A percentile compares a stretch with the other conserved stretches of the same genome.
Evolutionary conservation across 2,113 vertebrate genomes (phyloP).

Genomic region (Centropus unirufus): DNA sequence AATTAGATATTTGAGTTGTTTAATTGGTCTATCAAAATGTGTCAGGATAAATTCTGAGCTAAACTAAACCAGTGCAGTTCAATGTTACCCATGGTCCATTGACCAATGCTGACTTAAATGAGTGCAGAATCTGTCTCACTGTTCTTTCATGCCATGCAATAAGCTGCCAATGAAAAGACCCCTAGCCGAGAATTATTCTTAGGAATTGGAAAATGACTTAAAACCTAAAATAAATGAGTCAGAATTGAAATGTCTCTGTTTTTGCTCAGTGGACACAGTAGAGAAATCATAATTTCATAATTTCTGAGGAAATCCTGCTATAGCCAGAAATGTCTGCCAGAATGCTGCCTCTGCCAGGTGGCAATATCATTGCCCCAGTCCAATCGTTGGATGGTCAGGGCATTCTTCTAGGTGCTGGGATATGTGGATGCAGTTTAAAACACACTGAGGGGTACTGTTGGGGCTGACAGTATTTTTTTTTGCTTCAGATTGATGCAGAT

Average conservation of each 20-base stretch:
- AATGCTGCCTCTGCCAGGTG: not conserved
- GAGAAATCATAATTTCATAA: not conserved
- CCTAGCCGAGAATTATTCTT: not conserved
- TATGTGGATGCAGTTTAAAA: not conserved
- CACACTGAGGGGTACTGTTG: not conserved
- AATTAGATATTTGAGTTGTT: not conserved
- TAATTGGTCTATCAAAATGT: not conserved
- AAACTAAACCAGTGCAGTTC: not conserved
- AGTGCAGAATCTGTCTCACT: not conserved
- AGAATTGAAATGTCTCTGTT: not conserved
- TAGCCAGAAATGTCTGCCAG: not conserved
- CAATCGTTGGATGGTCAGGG: not conserved
- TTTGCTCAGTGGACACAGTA: not conserved
- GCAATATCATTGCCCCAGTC: not conserved
- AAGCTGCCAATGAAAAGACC: not conserved
- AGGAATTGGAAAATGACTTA: not conserved
- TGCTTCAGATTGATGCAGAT: not conserved
- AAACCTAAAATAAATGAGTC: not conserved
- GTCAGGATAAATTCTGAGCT: not conserved
- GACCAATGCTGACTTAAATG: not conserved
- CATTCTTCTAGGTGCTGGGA: not conserved
- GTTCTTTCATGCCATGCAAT: not conserved
- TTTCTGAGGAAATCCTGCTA: not conserved
- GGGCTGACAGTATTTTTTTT: not conserved
- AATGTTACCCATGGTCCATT: not conserved